Evolutionary conservation across 2,888 invertebrate genomes (phyloP).

Genomic region (Ectemnius lituratus): DNA sequence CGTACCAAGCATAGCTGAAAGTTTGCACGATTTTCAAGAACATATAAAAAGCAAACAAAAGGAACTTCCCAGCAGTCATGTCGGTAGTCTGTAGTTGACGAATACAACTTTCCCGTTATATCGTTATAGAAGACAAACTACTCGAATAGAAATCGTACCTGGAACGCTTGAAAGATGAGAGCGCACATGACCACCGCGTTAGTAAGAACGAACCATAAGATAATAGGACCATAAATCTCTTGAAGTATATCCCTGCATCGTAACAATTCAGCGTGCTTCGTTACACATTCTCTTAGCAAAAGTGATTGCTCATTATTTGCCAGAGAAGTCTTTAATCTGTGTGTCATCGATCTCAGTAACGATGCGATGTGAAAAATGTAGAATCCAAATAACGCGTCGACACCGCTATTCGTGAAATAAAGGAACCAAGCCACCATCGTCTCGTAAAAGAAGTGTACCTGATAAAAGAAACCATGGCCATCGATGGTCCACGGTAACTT

Average conservation of each 20-base stretch:
- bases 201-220: conserved; percentile 57
- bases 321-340: conserved; percentile 39
- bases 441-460: conserved; percentile 48
- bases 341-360: conserved; percentile 52
- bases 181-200: conserved; percentile 62
- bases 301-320: conserved; percentile 27
- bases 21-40: conserved; percentile 56
- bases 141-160: conserved; percentile 36
- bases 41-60: conserved; percentile 29
- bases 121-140: too few species aligned
- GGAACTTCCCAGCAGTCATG: conserved; percentile 20
- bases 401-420: conserved; percentile 40
- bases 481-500: conserved; percentile 52
- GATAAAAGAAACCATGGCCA: conserved; percentile 41
- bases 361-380: conserved; percentile 61
- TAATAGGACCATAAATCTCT: conserved; percentile 58
- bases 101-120: too few species aligned
- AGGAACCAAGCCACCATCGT: conserved; percentile 24
- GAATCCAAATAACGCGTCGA: conserved; percentile 60
- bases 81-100: conserved; percentile 18
- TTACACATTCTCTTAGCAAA: conserved; percentile 41
- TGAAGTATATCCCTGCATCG: conserved; percentile 50
- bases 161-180: conserved; percentile 59
- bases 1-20: conserved; percentile 60
- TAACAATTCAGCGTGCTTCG: conserved; percentile 44